Evolutionary conservation across 2,797 vertebrate species (phyloP).

Genomic region (Rhinogobio ventralis): DNA sequence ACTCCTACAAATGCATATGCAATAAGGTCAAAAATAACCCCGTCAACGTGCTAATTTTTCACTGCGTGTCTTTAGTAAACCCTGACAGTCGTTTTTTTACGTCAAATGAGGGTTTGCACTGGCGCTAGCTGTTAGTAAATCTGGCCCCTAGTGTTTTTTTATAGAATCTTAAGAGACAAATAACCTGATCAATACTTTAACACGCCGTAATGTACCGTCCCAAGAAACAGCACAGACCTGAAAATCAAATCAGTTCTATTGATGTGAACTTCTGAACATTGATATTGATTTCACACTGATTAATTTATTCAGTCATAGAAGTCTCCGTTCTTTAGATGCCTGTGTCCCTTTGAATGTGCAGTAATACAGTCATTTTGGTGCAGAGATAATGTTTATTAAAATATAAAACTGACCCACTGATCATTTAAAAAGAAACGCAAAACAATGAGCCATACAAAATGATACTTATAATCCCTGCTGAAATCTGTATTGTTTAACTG

Average conservation of each 20-base stretch:
- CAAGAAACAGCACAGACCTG: slow-evolving; percentile 3
- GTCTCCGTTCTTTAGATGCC: background rate
- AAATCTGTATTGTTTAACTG: background rate
- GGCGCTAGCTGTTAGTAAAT: too few relatives aligned
- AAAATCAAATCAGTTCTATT: slow-evolving; percentile 17
- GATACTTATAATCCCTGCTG: background rate
- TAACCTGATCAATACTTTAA: background rate
- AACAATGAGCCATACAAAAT: background rate
- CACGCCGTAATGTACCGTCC: background rate
- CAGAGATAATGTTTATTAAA: background rate
- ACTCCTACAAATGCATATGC: too few relatives aligned
- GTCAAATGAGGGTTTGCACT: too few relatives aligned
- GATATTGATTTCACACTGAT: slow-evolving; percentile 28
- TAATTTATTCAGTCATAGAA: slow-evolving; percentile 15
- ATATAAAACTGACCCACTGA: background rate
- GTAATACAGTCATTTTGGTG: background rate
- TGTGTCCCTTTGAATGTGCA: background rate
- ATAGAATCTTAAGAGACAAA: background rate
- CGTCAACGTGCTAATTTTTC: too few relatives aligned
- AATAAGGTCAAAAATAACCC: too few relatives aligned
- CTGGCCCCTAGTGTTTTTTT: background rate
- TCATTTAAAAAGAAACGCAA: background rate
- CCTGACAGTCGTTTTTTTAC: too few relatives aligned
- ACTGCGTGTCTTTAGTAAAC: too few relatives aligned
- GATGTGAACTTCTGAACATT: slow-evolving; percentile 11